Percentiles rank a stretch among this genome's conserved stretches.
Conservation (phyloP, 2,888 invertebrate species). For the Pyrgus malvae region DNA sequence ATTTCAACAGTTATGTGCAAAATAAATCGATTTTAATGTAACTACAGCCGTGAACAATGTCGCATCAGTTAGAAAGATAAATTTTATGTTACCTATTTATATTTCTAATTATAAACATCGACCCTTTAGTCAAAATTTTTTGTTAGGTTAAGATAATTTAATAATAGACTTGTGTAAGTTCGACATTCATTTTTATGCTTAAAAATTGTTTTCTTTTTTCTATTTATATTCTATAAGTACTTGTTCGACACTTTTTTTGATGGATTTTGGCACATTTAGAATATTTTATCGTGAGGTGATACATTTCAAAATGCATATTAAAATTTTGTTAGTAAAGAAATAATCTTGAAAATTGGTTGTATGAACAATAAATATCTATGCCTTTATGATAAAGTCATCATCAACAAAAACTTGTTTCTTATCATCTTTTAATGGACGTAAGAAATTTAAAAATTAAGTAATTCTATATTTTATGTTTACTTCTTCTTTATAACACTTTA, state of each 20-base stretch:
- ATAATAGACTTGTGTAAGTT: constrained; percentile 50
- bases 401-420: constrained; percentile 2
- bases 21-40: too few species aligned
- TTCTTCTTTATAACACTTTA: constrained; percentile 4
- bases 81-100: constrained; percentile 24
- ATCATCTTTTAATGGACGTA: constrained; percentile 25
- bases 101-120: constrained; percentile 55
- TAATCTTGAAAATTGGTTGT: background rate
- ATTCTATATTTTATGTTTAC: constrained; percentile 10
- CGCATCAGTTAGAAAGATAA: constrained; percentile 21
- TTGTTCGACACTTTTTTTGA: constrained; percentile 18
- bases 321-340: too few species aligned
- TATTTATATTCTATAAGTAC: constrained; percentile 28
- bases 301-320: too few species aligned
- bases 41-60: constrained; percentile 14
- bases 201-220: constrained; percentile 23
- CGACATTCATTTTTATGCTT: constrained; percentile 27
- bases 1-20: too few species aligned
- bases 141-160: constrained; percentile 76
- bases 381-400: background rate
- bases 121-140: constrained; percentile 74
- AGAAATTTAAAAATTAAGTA: constrained; percentile 17
- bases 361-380: constrained; percentile 3
- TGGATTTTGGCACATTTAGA: constrained; percentile 19
- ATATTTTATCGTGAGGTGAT: constrained; percentile 1